Percentiles rank a stretch among this genome's conserved stretches.
These are phyloP conservation scores for Ochropacha duplaris DNA, from an alignment of 2,888 invertebrate genomes.

Conservation along the genomic window DNA sequence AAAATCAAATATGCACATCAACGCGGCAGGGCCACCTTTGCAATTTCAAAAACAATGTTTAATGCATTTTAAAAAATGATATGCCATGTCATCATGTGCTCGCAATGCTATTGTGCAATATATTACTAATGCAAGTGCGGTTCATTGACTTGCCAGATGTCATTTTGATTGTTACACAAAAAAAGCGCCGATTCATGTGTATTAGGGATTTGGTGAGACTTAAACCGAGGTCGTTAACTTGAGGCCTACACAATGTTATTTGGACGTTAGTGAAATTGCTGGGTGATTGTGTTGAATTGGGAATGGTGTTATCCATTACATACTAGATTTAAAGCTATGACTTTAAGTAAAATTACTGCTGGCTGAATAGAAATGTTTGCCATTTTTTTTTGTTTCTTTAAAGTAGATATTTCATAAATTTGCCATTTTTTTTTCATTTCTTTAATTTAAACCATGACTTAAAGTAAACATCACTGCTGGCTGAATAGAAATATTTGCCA, in stretches of 20 bases:
- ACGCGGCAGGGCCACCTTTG: background rate
- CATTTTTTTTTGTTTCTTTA: too few species aligned
- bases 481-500: too few species aligned
- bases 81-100: conserved; percentile 10
- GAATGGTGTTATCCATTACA: background rate
- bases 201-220: conserved; percentile 1
- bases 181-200: conserved; percentile 1
- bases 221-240: background rate
- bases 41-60: background rate
- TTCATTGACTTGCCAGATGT: background rate
- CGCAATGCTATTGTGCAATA: conserved; percentile 20
- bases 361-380: too few species aligned
- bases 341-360: too few species aligned
- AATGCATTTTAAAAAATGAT: conserved; percentile 6
- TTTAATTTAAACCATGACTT: too few species aligned
- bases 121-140: conserved; percentile 3
- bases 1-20: background rate
- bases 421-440: too few species aligned
- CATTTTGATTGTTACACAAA: conserved; percentile 2
- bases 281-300: background rate
- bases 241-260: background rate
- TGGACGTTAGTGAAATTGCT: background rate
- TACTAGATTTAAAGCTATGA: background rate
- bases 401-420: too few species aligned
- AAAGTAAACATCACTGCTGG: too few species aligned